Evolutionary conservation across 2,797 vertebrate genomes (phyloP).

Genomic region (Argentina silus): DNA sequence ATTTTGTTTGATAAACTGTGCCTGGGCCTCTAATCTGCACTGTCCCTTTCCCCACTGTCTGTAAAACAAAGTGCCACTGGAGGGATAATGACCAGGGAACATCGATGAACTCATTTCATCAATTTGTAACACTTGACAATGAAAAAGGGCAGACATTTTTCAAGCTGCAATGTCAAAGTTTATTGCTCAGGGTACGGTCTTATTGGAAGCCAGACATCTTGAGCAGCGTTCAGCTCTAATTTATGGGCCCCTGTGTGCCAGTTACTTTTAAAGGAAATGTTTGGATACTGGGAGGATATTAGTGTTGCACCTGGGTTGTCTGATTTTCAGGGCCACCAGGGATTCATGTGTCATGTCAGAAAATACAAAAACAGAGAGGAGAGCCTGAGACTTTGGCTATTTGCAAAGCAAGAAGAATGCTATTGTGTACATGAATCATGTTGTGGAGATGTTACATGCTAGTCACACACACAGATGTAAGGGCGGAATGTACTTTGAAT

Average conservation of each 20-base stretch:
- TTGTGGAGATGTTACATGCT: slow-evolving; percentile 56
- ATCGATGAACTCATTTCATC: slow-evolving; percentile 94
- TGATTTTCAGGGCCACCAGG: slow-evolving; percentile 88
- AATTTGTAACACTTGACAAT: slow-evolving; percentile 97
- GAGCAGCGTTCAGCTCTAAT: slow-evolving; percentile 90
- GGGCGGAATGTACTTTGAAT: slow-evolving; percentile 35
- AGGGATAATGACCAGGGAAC: slow-evolving; percentile 95
- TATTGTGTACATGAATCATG: slow-evolving; percentile 71
- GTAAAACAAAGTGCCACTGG: slow-evolving; percentile 96
- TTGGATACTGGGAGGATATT: slow-evolving; percentile 96
- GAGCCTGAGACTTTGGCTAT: slow-evolving; percentile 43
- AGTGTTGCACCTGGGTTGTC: slow-evolving; percentile 95
- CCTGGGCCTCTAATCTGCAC: slow-evolving; percentile 83
- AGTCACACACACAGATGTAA: slow-evolving; percentile 55
- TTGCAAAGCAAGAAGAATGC: slow-evolving; percentile 60
- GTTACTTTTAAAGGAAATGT: slow-evolving; percentile 99
- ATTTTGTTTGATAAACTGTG: slow-evolving; percentile 99
- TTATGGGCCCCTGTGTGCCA: slow-evolving; percentile 94
- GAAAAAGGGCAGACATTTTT: slow-evolving; percentile 88
- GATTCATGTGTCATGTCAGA: slow-evolving; percentile 89
- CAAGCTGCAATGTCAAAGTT: slow-evolving; percentile 91
- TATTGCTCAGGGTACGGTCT: slow-evolving; percentile 86
- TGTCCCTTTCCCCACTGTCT: slow-evolving; percentile 87
- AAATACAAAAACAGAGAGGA: slow-evolving; percentile 71
- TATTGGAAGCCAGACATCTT: slow-evolving; percentile 89